Percentiles rank a stretch among this genome's conserved stretches.
These are phyloP conservation scores for Ailurus styani DNA, from an alignment of 2,113 vertebrate genomes.

Conservation along the genomic window DNA sequence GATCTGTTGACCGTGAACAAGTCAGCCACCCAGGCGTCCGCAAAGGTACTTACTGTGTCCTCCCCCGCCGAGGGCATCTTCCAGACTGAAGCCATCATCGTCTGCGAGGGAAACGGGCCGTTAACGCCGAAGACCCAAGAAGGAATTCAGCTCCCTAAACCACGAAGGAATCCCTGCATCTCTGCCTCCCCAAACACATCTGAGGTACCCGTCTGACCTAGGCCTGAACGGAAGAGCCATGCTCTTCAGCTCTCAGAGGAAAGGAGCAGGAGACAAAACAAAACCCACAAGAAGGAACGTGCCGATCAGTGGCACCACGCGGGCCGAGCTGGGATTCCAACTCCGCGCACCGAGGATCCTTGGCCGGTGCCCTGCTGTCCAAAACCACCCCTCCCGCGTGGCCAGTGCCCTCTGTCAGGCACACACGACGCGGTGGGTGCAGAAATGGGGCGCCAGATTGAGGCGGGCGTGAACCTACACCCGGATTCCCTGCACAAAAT, in stretches of 20 bases:
- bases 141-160: accelerated
- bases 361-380: not conserved
- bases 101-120: accelerated
- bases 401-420: accelerated
- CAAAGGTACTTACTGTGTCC: not conserved
- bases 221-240: not conserved
- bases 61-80: not conserved
- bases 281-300: not conserved
- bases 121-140: accelerated
- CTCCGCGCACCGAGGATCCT: not conserved
- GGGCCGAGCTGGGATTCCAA: not conserved
- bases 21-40: accelerated
- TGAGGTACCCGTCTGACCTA: too few relatives aligned
- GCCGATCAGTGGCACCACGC: accelerated
- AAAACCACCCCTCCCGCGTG: accelerated
- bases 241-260: not conserved
- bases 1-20: accelerated
- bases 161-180: accelerated
- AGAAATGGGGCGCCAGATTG: too few relatives aligned
- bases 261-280: not conserved
- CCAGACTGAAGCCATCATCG: not conserved
- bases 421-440: accelerated
- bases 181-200: not conserved
- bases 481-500: accelerated
- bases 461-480: accelerated